Base-by-base conservation (phyloP, 2,797 vertebrate genomes). In the Halcyon badia region DNA sequence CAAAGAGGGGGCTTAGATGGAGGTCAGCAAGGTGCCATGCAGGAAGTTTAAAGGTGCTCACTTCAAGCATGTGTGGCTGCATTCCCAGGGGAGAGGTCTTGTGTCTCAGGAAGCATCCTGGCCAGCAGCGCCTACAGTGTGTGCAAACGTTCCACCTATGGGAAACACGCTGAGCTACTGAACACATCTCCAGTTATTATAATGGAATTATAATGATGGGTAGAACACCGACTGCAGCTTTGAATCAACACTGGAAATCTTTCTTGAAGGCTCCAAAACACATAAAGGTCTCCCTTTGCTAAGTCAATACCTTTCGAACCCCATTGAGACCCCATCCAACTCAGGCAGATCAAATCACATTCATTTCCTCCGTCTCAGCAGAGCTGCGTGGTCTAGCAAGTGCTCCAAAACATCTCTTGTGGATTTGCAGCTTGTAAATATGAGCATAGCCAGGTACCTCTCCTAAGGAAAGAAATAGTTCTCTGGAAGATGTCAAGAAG, bases 201-300 rank as follows among this genome's bases (percentile, higher is more conserved):
- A 90, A 51, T 88, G 89, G 85, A 26, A 87, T 95, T 90, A 72
- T 94, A 95, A 95, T 89, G 87, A 84, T 39, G 64, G 85, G 83
- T 75, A 92, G 56, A 41, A 48, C 58, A 18, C 60, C 4, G 6
- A 89, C 22, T 82, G 44, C 89, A 71, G 46, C 42, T 73, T 83
- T 8, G 2, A 80, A 89, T 83, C 49, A 77, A 66, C 9, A 9
- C 56, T 87, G 75, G 37, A 94, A 96, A 87, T 84, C 68, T 95
- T 70, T 54, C 81, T 31, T 51, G 65, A 46, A 73, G 65, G 26
- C 80, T 81, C 41, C 41, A 75, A 71, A 84, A 62, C 70, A 60
- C 0, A 2, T 25, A 26, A 20, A 78, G 25, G 12, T 82, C 60
- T 93, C 66, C 56, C 77, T 92, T 86, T 56, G 44, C 48, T 77